Conservation (phyloP, 2,888 invertebrate genomes). For the Platycheirus rosarum region DNA sequence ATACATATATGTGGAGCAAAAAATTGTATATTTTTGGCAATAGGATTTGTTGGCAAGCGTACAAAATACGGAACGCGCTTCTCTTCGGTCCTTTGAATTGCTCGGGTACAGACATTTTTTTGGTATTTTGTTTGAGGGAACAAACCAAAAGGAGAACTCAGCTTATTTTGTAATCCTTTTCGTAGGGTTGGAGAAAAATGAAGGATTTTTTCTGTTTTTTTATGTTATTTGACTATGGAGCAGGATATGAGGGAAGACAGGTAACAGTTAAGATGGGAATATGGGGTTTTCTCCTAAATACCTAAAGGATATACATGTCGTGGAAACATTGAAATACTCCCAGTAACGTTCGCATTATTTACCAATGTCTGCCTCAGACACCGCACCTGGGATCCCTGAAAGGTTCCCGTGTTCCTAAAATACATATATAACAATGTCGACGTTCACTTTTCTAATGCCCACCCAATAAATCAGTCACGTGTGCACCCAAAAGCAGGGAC, state of each 20-base stretch:
- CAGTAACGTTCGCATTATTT: neutral
- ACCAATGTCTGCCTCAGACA: neutral
- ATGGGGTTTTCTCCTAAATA: too few relatives aligned
- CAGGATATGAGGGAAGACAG: neutral
- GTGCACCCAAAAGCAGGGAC: neutral
- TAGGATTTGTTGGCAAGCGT: constrained; percentile 4
- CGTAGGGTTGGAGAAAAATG: neutral
- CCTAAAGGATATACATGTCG: too few relatives aligned
- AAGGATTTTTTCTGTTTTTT: neutral
- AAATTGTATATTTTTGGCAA: constrained; percentile 4
- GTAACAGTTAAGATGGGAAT: neutral
- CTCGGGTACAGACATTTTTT: neutral
- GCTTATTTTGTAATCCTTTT: neutral
- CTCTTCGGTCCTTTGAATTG: neutral
- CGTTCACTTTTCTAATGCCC: neutral
- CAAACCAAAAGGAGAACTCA: neutral
- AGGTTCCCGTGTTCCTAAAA: neutral
- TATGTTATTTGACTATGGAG: neutral
- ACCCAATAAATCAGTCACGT: constrained; percentile 54
- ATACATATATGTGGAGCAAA: neutral
- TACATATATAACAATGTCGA: neutral
- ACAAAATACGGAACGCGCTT: neutral
- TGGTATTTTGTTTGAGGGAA: neutral
- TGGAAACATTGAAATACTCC: neutral
- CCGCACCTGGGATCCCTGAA: neutral